phyloP scores from a whole-genome alignment of 2,888 invertebrate species.

The Lasius fuliginosus region DNA sequence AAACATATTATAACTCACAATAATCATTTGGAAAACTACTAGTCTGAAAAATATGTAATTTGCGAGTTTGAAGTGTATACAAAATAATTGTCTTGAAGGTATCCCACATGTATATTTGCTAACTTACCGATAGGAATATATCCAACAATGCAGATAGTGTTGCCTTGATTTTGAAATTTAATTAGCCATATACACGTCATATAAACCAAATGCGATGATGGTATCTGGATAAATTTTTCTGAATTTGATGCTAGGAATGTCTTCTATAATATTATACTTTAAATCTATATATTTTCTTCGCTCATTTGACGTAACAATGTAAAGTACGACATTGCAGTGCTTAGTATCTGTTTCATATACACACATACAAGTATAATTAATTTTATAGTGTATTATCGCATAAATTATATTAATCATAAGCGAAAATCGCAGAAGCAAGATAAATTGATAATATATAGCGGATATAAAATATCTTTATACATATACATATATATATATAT shows the following conservation, averaged over 20 bases:
- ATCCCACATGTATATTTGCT: background rate
- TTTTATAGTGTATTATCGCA: background rate
- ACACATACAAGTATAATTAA: background rate
- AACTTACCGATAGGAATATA: conserved; percentile 10
- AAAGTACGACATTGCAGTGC: conserved; percentile 63
- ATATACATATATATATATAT: too few species aligned
- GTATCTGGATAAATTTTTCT: background rate
- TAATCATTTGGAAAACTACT: background rate
- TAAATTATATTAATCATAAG: background rate
- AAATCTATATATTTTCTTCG: conserved; percentile 8
- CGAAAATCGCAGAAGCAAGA: too few species aligned
- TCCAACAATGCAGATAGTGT: background rate
- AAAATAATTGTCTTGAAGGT: background rate
- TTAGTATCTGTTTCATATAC: conserved; percentile 57
- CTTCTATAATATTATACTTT: conserved; percentile 1
- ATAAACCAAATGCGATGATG: background rate
- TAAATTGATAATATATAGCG: too few species aligned
- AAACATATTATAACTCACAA: background rate
- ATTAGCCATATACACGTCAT: background rate
- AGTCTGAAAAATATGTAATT: conserved; percentile 7
- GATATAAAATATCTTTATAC: too few species aligned
- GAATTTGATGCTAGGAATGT: background rate
- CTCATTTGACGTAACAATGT: conserved; percentile 58
- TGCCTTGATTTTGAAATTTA: background rate
- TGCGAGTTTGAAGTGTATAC: background rate